A percentile compares a stretch with the other conserved stretches of the same genome.
phyloP scores from a whole-genome alignment of 2,888 invertebrate species.

The Nemotelus pantherinus region DNA sequence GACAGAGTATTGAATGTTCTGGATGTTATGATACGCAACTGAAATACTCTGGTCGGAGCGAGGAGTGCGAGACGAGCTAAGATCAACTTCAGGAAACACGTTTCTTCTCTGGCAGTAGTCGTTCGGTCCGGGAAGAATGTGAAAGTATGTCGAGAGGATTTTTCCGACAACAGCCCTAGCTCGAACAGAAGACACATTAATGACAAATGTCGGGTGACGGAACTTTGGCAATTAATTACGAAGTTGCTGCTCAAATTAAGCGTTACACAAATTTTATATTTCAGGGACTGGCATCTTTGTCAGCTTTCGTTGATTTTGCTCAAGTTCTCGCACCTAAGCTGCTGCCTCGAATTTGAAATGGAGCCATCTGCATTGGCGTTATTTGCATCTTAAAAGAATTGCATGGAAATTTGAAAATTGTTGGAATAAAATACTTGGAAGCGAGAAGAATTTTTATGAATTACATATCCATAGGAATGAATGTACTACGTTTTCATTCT shows the following conservation, averaged over 20 bases:
- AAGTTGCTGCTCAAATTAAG: slow-evolving; percentile 41
- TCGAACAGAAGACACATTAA: slow-evolving; percentile 31
- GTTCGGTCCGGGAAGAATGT: slow-evolving; percentile 1
- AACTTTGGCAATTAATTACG: slow-evolving; percentile 39
- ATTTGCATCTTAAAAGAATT: no score
- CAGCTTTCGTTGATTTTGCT: no score
- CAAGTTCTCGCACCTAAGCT: no score
- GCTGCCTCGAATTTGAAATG: no score
- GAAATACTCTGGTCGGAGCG: neutral
- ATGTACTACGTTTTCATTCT: no score
- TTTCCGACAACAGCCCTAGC: slow-evolving; percentile 9
- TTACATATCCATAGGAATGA: no score
- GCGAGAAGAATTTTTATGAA: no score
- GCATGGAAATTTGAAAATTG: no score
- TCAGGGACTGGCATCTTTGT: no score
- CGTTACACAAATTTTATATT: slow-evolving; percentile 31
- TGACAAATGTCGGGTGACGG: slow-evolving; percentile 40
- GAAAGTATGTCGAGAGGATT: slow-evolving; percentile 18
- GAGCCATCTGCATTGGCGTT: no score
- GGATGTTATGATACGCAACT: slow-evolving; percentile 19
- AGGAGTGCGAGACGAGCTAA: neutral
- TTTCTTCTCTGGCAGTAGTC: no score
- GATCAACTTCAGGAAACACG: neutral
- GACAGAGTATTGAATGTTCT: neutral
- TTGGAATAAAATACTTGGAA: no score